Percentiles rank a stretch among this genome's conserved stretches.
Evolutionary conservation across 2,797 vertebrate species (phyloP).

Genomic region (Eulemur albifrons): DNA sequence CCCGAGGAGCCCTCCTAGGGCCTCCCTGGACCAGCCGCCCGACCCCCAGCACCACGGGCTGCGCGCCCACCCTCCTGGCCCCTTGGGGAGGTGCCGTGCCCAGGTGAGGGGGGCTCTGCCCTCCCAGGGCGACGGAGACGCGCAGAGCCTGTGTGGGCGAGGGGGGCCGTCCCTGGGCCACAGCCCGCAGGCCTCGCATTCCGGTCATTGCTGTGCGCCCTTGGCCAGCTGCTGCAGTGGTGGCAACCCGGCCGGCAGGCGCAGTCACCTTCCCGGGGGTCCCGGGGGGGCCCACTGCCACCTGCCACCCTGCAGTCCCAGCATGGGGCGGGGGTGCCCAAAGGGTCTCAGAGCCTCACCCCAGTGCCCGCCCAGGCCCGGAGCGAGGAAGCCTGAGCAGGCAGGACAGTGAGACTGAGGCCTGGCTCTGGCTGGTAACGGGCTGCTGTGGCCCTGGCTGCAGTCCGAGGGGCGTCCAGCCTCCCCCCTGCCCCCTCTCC

Average conservation of each 20-base stretch:
- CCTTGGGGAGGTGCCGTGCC: not conserved
- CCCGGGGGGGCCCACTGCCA: not conserved
- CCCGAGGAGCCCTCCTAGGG: not conserved
- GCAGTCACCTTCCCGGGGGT: fast-evolving
- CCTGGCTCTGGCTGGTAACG: fast-evolving
- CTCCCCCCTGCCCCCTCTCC: fast-evolving
- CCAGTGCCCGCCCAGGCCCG: not conserved
- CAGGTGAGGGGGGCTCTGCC: fast-evolving
- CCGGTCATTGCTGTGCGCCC: not conserved
- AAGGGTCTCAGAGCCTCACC: not conserved
- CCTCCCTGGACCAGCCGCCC: not conserved
- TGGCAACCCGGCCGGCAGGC: fast-evolving
- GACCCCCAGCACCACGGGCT: fast-evolving
- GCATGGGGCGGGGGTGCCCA: fast-evolving
- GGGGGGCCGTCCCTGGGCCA: not conserved
- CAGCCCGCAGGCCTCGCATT: not conserved
- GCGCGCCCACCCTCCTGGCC: fast-evolving
- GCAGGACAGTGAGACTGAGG: not conserved
- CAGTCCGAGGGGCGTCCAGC: fast-evolving
- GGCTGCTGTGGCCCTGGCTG: fast-evolving
- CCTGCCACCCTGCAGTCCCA: not conserved
- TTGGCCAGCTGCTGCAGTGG: fast-evolving
- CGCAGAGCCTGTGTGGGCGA: not conserved
- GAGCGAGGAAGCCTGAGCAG: not conserved
- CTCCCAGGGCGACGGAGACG: not conserved